Evolutionary conservation across 1,140 invertebrate genomes (phyloP), one percentile per base, ranked within the genome.

Genomic region (Phymastichus coffea): DNA sequence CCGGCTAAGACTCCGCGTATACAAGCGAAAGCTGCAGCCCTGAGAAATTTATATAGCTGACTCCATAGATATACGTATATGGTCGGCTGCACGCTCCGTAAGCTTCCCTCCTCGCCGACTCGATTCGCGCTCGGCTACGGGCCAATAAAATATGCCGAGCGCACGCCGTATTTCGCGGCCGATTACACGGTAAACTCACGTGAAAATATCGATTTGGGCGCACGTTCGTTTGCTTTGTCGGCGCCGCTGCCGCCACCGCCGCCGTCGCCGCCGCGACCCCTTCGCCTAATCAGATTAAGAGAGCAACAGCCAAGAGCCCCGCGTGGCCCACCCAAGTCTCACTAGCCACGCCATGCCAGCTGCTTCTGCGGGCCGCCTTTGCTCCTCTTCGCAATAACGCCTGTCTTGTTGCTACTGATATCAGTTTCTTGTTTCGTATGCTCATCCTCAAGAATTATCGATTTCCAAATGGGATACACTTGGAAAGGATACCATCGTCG

Each of bases 181-280:
- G 66, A 76, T 75, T 76, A 73, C 68, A 63, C 68, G 70, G 70
- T 74, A 75, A 77, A 77, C 72, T 74, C 73, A 75, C 71, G 73
- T 70, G 72, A 75, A 77, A 75, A 77, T 75, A 75, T 75, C 72
- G 74, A 76, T 66, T 63, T 51, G n/a, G 17, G 49, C 48, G 56
- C 60, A 35, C 33, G n/a, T 26, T 47, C 26, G 8, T 19, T n/a
- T 12, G 19, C 26, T 28, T 3, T 26, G 23, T 3, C 25, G 2
- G 23, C 28, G 12, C 9, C 25, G 9, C 14, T 33, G 2, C 30
- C 25, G 28, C 41, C 44, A 4, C 25, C 30, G 25, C 30, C 23
- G 12, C 7, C n/a, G 15, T 33, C 30, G 3, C 20, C 25, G 2
- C 26, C 17, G 30, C 26, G 44, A 60, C 55, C 28, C 44, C 44